phyloP scores from a whole-genome alignment of 2,797 vertebrate species.

The Myiothlypis chrysogaster region DNA sequence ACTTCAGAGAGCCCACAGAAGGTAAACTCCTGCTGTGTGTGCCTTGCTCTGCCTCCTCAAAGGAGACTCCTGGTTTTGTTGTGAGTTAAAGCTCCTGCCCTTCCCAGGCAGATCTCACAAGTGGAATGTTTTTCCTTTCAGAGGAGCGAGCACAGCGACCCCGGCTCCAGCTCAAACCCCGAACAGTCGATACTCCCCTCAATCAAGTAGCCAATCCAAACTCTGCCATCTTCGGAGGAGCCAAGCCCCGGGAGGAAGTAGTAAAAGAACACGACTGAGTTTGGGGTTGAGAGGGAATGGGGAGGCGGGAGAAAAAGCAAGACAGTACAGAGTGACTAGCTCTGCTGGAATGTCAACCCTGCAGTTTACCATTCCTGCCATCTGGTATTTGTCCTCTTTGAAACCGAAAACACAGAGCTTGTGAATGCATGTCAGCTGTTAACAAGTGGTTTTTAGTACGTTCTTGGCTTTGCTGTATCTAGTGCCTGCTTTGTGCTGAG shows the following conservation, averaged over 20 bases:
- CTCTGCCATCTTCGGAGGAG: constrained; percentile 97
- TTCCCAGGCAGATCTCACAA: neutral
- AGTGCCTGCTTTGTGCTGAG: constrained; percentile 84
- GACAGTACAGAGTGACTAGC: constrained; percentile 71
- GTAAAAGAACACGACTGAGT: constrained; percentile 86
- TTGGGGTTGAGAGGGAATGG: constrained; percentile 63
- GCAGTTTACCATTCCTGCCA: constrained; percentile 82
- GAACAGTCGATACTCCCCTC: constrained; percentile 92
- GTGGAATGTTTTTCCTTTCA: constrained; percentile 59
- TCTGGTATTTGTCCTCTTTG: constrained; percentile 78
- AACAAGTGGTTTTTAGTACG: constrained; percentile 87
- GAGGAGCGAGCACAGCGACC: constrained; percentile 97
- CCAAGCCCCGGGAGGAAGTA: constrained; percentile 94
- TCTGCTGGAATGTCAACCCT: constrained; percentile 76
- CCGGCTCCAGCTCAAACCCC: constrained; percentile 95
- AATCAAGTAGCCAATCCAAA: constrained; percentile 99
- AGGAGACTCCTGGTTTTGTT: neutral
- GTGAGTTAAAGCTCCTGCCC: neutral
- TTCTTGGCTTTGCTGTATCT: constrained; percentile 86
- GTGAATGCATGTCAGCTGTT: constrained; percentile 91
- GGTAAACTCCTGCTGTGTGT: constrained; percentile 66
- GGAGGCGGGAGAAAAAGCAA: constrained; percentile 63
- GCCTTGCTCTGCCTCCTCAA: fast-evolving
- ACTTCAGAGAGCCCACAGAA: constrained; percentile 98
- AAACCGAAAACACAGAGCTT: constrained; percentile 83